Percentiles rank a stretch among this genome's conserved stretches.
Conservation (phyloP, 2,888 invertebrate genomes). For the Rhyacophila evoluta region DNA sequence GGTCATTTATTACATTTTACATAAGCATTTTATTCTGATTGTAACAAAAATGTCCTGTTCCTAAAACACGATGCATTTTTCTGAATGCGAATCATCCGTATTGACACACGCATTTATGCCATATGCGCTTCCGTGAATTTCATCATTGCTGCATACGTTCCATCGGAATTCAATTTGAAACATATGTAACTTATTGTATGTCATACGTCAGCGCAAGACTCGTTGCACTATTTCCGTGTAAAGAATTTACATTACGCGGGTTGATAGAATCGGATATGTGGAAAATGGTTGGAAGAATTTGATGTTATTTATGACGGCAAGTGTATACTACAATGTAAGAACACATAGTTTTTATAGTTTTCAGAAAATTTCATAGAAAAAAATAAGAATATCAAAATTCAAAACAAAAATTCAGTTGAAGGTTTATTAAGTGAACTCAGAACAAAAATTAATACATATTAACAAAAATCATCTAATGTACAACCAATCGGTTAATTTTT, state of each 20-base stretch:
- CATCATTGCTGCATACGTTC: slow-evolving; percentile 36
- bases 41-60: no score
- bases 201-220: neutral
- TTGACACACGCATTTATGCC: slow-evolving; percentile 27
- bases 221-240: neutral
- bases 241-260: neutral
- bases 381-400: no score
- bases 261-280: neutral
- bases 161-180: slow-evolving; percentile 48
- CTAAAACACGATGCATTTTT: slow-evolving; percentile 4
- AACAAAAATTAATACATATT: no score
- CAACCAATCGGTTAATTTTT: no score
- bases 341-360: no score
- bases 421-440: no score
- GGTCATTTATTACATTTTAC: no score
- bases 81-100: neutral
- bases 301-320: neutral
- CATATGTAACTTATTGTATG: slow-evolving; percentile 28
- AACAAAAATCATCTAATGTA: no score
- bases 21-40: no score
- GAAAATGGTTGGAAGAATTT: neutral
- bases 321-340: no score
- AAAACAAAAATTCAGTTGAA: no score
- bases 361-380: no score
- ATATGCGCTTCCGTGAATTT: slow-evolving; percentile 35